These are phyloP conservation scores for Eutrigla gurnardus DNA, from an alignment of 2,797 vertebrate genomes.

Conservation along the genomic window DNA sequence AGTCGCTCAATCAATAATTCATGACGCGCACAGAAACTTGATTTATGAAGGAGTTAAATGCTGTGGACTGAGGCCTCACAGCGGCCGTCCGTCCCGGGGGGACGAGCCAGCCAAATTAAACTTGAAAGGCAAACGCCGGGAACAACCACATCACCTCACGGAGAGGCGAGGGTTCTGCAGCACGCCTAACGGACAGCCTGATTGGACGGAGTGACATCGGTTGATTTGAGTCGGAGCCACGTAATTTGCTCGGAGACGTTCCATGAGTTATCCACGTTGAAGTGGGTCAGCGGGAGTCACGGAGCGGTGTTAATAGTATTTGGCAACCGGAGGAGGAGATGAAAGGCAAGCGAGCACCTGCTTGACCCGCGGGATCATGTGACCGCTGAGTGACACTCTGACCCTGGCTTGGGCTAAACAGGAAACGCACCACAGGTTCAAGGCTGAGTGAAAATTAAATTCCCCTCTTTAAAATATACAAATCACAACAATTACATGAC, in stretches of 20 bases:
- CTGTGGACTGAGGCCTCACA: slow-evolving; percentile 67
- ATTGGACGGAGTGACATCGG: slow-evolving; percentile 19
- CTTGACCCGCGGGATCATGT: slow-evolving; percentile 58
- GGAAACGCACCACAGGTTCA: slow-evolving; percentile 27
- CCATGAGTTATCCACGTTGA: slow-evolving; percentile 1
- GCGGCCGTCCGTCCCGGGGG: slow-evolving; percentile 65
- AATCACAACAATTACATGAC: too few relatives aligned
- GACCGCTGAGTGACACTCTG: slow-evolving; percentile 46
- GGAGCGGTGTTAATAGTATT: slow-evolving; percentile 46
- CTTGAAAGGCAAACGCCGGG: slow-evolving; percentile 70
- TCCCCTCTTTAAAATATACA: neutral
- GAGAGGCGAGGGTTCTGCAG: slow-evolving; percentile 24
- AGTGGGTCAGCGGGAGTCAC: slow-evolving; percentile 46
- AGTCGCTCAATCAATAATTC: slow-evolving; percentile 80
- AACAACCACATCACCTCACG: slow-evolving; percentile 54
- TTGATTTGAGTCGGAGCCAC: slow-evolving; percentile 19
- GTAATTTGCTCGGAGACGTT: slow-evolving; percentile 24
- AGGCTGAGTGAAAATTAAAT: slow-evolving; percentile 17
- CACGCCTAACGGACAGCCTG: neutral
- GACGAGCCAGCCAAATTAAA: slow-evolving; percentile 72
- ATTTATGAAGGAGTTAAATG: slow-evolving; percentile 80
- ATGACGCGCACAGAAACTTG: slow-evolving; percentile 67
- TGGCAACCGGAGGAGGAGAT: slow-evolving; percentile 51
- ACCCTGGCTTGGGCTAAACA: slow-evolving; percentile 22
- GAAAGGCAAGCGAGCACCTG: slow-evolving; percentile 61